Base-by-base conservation (phyloP, 2,113 vertebrate genomes). In the Nycticryphes semicollaris region DNA sequence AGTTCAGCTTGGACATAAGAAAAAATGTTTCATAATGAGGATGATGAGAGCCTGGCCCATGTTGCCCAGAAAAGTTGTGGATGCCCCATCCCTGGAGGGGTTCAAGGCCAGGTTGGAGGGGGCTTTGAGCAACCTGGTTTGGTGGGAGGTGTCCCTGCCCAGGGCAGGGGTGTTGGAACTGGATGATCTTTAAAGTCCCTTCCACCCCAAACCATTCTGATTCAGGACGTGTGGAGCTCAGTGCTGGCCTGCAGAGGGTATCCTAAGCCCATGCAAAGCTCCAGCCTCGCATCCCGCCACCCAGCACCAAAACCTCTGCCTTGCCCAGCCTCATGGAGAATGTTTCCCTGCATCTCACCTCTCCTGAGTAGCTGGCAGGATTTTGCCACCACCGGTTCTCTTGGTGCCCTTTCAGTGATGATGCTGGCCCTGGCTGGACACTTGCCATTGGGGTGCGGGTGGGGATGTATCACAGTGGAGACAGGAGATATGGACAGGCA, bases 221-320 rank as follows among this genome's bases (percentile, higher is more conserved):
- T 1, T 16, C 1, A 0, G 64, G 59, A 50, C 0, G 3, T 94
- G 93, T 1, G 25, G 67, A 73, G 84, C 89, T 48, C 78, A 9
- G 53, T 0, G 6, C 57, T 30, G 81, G 89, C 93, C 96, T 96
- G 95, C 78, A 97, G 95, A 95, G 91, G 93, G 94, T 95, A 86
- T 51, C 96, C 94, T 96, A 95, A 95, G 63, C 75, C 90, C 8
- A 5, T 50, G 63, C 91, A 91, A 79, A 8, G 67, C 84, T 91
- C 74, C 77, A 41, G 53, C 64, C 47, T 86, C 15, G 0, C 17
- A 9, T 39, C 53, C 66, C 3, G 9, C 37, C 19, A 3, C 21
- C 56, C 56, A 27, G 17, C 67, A 51, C 73, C 48, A 18, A 56
- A 70, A 43, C 10, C 23, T 77, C 68, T 50, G 76, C 69, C 69